Percentiles rank a stretch among this genome's conserved stretches.
These are phyloP conservation scores for Auanema sp. DNA, from an alignment of 2,888 invertebrate species.

Conservation along the genomic window DNA sequence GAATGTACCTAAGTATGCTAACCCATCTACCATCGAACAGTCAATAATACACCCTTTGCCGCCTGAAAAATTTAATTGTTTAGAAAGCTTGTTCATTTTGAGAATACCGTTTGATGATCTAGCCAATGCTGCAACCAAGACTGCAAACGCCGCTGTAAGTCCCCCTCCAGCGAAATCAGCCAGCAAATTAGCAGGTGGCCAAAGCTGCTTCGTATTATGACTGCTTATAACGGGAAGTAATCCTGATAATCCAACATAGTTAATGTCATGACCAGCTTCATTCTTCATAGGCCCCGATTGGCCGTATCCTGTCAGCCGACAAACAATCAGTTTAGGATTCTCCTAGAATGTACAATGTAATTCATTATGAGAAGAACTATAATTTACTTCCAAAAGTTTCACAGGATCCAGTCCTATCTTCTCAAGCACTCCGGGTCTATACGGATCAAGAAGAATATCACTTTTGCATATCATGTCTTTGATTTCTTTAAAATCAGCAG, in stretches of 20 bases:
- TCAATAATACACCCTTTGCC: slow-evolving; percentile 58
- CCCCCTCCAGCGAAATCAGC: slow-evolving; percentile 97
- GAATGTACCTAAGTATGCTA: slow-evolving; percentile 57
- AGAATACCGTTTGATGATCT: slow-evolving; percentile 43
- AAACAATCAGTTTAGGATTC: slow-evolving; percentile 77
- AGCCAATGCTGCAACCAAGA: slow-evolving; percentile 77
- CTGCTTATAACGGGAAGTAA: slow-evolving; percentile 52
- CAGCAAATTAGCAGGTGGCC: slow-evolving; percentile 73
- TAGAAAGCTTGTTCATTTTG: no score
- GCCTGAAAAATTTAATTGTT: slow-evolving; percentile 28
- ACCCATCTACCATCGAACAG: slow-evolving; percentile 58
- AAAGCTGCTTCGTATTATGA: slow-evolving; percentile 32
- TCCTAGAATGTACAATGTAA: slow-evolving; percentile 19
- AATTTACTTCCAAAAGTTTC: slow-evolving; percentile 69
- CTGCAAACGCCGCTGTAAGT: slow-evolving; percentile 84
- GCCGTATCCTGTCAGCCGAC: slow-evolving; percentile 88
- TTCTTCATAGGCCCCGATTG: slow-evolving; percentile 78
- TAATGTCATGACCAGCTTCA: slow-evolving; percentile 94
- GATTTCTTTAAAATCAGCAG: slow-evolving; percentile 72
- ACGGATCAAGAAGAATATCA: slow-evolving; percentile 92
- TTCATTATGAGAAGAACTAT: no score
- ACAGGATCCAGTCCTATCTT: slow-evolving; percentile 83
- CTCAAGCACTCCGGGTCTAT: slow-evolving; percentile 86
- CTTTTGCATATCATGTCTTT: slow-evolving; percentile 74
- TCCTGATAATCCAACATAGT: slow-evolving; percentile 75